Conservation (phyloP, 2,113 vertebrate species). For the Edolisoma coerulescens region DNA sequence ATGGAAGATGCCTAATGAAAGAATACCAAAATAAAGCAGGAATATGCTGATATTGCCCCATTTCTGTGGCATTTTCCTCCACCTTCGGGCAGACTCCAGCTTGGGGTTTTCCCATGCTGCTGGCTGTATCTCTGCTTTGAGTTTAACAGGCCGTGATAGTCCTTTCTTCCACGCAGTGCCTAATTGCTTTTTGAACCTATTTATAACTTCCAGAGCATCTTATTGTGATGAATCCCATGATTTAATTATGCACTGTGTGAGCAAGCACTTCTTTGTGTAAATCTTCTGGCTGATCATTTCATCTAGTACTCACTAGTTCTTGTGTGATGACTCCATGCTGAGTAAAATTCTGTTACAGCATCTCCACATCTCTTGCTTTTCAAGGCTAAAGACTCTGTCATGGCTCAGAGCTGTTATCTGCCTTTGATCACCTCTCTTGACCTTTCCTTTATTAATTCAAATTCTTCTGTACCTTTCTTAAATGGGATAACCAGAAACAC, state of each 20-base stretch:
- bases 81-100: not conserved
- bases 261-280: not conserved
- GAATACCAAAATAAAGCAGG: not conserved
- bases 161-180: not conserved
- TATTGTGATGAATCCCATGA: not conserved
- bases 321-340: not conserved
- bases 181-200: conserved; percentile 16
- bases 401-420: not conserved
- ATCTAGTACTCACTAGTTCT: not conserved
- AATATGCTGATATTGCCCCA: not conserved
- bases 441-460: not conserved
- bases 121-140: not conserved
- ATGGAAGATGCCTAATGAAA: not conserved
- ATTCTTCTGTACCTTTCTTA: not conserved
- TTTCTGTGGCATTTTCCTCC: not conserved
- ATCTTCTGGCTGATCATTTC: conserved; percentile 14
- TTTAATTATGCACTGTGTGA: conserved; percentile 26
- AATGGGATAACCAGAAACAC: not conserved
- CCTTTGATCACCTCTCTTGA: not conserved
- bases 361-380: not conserved
- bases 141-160: not conserved
- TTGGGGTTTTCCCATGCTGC: not conserved
- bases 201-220: conserved; percentile 16
- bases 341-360: not conserved
- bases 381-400: not conserved